Evolutionary conservation across 2,113 vertebrate genomes (phyloP), one percentile per base, ranked within the genome.

Genomic region (Paramisgurnus dabryanus): DNA sequence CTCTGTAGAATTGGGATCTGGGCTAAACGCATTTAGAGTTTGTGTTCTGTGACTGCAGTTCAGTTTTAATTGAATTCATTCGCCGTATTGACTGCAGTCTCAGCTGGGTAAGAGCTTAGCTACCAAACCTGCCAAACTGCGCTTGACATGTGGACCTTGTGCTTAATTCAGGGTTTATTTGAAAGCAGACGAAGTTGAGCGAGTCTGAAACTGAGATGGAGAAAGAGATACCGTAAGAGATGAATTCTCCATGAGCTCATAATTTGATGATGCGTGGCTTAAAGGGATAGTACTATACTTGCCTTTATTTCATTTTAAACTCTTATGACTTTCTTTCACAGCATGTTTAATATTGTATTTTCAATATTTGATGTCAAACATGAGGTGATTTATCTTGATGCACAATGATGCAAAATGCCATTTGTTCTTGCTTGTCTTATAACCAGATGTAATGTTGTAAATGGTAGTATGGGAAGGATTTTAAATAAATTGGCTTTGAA

Each of bases 31-130:
- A 81, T 78, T 84, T 55, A 65, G 63, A 40, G 45, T 70, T 79
- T 69, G 47, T 80, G 71, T 83, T 68, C 64, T 53, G 70, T 80
- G 67, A 80, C 78, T 47, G 64, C 65, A 72, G 18, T 80, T 69
- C n/a, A 43, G 53, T 81, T 34, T 84, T 84, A 78, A 84, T 80
- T 80, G 69, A 78, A 80, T 73, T 78, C 68, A 47, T 53, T 63
- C 45, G 34, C 63, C 47, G 74, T 81, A 67, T 63, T 63, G 74
- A 80, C 74, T 50, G 61, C 58, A 73, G 65, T 41, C 66, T 80
- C 66, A 67, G 61, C 68, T 50, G 80, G 11, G 50, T 72, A 67
- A 67, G 60, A 75, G 41, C 67, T 68, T 68, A 68, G 70, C 67
- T 50, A 50, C 50, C 27, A 50, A 22, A 70, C 57, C 53, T 58